Evolutionary conservation across 2,888 invertebrate species (phyloP), one percentile per base, ranked within the genome.

Genomic region (Lasioglossum malachurum): DNA sequence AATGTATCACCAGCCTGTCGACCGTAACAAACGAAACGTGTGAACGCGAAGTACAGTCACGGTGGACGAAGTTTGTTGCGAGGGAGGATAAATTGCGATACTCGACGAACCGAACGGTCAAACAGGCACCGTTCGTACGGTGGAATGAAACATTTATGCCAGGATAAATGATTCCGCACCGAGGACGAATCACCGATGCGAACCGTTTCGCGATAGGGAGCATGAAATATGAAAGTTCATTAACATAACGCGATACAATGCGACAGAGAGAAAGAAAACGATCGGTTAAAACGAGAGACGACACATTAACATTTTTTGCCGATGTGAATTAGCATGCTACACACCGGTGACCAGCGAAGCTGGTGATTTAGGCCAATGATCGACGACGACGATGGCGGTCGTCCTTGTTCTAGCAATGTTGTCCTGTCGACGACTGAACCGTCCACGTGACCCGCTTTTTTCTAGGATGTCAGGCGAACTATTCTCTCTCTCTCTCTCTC

Each of bases 391-490:
- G 87, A 86, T 75, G 84, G 77, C 81, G 77, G 79, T 90, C 80
- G 90, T 90, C 90, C 90, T 90, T 90, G 90, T 82, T 67, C 80
- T 71, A 84, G 88, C 88, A 83, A 85, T 86, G 84, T 89, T 82
- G 85, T 90, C 88, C 90, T 90, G 88, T 75, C 86, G 79, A n/a
- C 83, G 72, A 71, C 69, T 75, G 49, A 76, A 78, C 75, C 73
- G 77, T 84, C 79, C 80, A 87, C 79, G 83, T 82, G 90, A 88
- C 88, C 84, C 80, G 83, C 79, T 88, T 90, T 88, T 89, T 90
- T 88, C 83, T 82, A 81, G 76, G 84, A 88, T 84, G 41, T 88
- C 72, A 76, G 80, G 86, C 85, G 73, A 82, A 83, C 78, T 76
- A 74, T 72, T 81, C 19, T 67, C 67, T 64, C 14, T 64, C 27